Evolutionary conservation across 2,888 invertebrate species (phyloP).

Genomic region (Amphipyra tragopoginis): DNA sequence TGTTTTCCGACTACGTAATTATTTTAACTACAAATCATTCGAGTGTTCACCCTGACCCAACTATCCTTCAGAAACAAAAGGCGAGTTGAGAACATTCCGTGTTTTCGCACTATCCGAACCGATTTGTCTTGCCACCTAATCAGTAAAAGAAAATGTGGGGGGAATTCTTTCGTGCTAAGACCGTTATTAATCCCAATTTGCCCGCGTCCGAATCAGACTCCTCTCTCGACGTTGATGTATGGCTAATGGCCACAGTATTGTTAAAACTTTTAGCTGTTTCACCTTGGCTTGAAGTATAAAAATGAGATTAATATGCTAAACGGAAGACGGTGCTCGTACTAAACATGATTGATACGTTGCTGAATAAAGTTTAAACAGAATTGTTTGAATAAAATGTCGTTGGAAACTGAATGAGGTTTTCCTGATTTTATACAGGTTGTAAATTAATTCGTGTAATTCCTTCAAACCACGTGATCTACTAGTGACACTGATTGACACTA

Average conservation of each 20-base stretch:
- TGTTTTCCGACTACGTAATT: constrained; percentile 41
- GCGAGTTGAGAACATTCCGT: constrained; percentile 45
- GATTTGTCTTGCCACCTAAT: constrained; percentile 81
- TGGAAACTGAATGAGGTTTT: constrained; percentile 24
- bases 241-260: constrained; percentile 66
- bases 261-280: constrained; percentile 59
- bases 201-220: constrained; percentile 68
- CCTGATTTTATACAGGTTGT: constrained; percentile 8
- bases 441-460: no score
- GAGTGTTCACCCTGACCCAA: constrained; percentile 20
- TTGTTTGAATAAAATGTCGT: constrained; percentile 22
- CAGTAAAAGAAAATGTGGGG: constrained; percentile 75
- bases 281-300: constrained; percentile 54
- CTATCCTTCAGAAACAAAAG: constrained; percentile 42
- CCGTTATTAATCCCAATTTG: constrained; percentile 86
- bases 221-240: constrained; percentile 78
- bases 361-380: constrained; percentile 28
- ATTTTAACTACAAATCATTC: constrained; percentile 50
- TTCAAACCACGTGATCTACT: no score
- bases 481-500: no score
- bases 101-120: constrained; percentile 64
- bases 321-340: constrained; percentile 38
- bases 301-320: constrained; percentile 59
- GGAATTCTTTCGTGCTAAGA: constrained; percentile 70
- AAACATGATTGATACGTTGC: constrained; percentile 53